phyloP scores from a whole-genome alignment of 92 coral and sea anemone species.

The Porites cylindrica region DNA sequence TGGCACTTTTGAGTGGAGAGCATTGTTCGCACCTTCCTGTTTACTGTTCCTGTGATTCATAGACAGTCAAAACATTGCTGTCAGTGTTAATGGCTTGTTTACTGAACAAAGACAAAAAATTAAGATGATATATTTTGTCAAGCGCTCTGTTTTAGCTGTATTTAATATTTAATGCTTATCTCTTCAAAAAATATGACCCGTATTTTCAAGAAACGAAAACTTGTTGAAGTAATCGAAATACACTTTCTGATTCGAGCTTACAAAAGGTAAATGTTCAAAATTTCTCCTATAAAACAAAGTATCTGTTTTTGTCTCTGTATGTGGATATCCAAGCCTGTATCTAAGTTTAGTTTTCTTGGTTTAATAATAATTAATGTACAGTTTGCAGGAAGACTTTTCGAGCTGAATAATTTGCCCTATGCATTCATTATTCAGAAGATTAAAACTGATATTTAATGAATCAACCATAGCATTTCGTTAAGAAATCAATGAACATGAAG shows the following conservation, averaged over 20 bases:
- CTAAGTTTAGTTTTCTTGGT: too few species aligned
- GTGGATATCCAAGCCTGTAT: conserved; percentile 1
- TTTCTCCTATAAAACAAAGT: neutral
- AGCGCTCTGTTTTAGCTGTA: conserved; percentile 2
- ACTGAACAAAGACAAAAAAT: conserved; percentile 3
- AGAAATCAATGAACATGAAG: too few species aligned
- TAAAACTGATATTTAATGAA: too few species aligned
- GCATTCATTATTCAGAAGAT: too few species aligned
- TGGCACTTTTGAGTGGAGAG: conserved; percentile 6
- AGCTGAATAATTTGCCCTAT: too few species aligned
- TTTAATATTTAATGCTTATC: conserved; percentile 18
- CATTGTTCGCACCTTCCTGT: conserved; percentile 25
- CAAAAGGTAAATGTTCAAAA: neutral
- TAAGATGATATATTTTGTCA: neutral
- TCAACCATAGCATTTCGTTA: too few species aligned
- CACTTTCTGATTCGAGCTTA: neutral
- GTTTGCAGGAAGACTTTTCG: too few species aligned
- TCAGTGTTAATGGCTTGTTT: conserved; percentile 25
- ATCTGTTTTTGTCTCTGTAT: neutral
- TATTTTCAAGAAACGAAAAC: conserved; percentile 13
- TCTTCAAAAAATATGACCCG: conserved; percentile 1
- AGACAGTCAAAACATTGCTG: conserved; percentile 43
- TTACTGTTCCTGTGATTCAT: conserved; percentile 4
- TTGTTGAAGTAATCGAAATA: neutral
- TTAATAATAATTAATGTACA: neutral